Base-by-base conservation (phyloP, 2,797 vertebrate genomes). In the Benthosema pterotum region DNA sequence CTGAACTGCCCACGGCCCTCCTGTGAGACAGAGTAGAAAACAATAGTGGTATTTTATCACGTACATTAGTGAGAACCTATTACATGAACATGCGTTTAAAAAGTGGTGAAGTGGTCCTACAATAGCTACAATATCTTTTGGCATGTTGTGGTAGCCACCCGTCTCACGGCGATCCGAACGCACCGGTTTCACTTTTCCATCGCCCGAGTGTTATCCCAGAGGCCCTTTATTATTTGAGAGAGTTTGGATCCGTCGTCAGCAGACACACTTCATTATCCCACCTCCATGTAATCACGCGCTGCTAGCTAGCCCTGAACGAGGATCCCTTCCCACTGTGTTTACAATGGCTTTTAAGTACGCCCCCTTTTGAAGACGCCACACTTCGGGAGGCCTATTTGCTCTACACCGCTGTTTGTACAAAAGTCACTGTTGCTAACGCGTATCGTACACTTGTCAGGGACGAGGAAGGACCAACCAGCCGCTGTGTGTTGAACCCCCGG, bases 401-500 rank as follows among this genome's bases (percentile, higher is more conserved):
- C 19, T 2, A 14, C 17, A 16, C 63, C 63, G 45, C 54, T 62
- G 76, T 77, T 81, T 86, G 80, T 17, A 55, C 58, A 66, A 67
- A n/a, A 67, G 62, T 38, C 43, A 5, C 22, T 25, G 67, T 63
- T 65, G 45, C 69, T 68, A 71, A 79, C 57, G 1, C 19, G 42
- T 59, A 65, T 65, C 72, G 57, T 63, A 67, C 79, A 50, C 65
- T n/a, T 15, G 61, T 69, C 62, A 52, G 6, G 77, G 83, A 84
- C 74, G 80, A 63, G 69, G 84, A n/a, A n/a, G n/a, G n/a, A n/a
- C n/a, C n/a, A n/a, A 63, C 74, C 82, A 76, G 82, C 80, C 82
- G 69, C 79, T 62, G 75, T 77, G 65, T 56, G 79, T 79, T 79
- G 72, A 83, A 83, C 82, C 77, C n/a, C n/a, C n/a, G n/a, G n/a